A percentile compares a stretch with the other conserved stretches of the same genome.
These are phyloP conservation scores for Microtus pennsylvanicus DNA, from an alignment of 2,113 vertebrate genomes.

Conservation along the genomic window DNA sequence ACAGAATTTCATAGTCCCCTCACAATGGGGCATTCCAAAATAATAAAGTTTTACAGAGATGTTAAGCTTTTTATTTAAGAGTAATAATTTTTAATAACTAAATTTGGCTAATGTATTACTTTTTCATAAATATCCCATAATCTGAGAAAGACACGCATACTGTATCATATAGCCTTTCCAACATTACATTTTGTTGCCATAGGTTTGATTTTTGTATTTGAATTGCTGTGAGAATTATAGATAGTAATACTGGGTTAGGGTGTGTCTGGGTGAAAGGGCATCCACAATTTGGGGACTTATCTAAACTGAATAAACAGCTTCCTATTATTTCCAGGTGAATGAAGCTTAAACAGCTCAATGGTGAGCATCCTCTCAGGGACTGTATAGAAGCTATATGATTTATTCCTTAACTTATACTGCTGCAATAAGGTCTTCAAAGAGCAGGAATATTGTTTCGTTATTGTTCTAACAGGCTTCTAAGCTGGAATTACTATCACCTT, in stretches of 20 bases:
- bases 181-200: neutral
- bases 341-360: neutral
- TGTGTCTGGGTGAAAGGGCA: neutral
- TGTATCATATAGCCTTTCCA: neutral
- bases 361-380: neutral
- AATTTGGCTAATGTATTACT: neutral
- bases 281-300: neutral
- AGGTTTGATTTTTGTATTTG: neutral
- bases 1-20: neutral
- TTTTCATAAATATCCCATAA: neutral
- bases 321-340: neutral
- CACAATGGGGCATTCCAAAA: neutral
- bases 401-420: neutral
- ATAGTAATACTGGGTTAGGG: neutral
- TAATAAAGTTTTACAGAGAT: neutral
- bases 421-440: neutral
- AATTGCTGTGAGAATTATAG: neutral
- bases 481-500: neutral
- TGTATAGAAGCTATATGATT: neutral
- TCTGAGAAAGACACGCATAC: neutral
- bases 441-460: neutral
- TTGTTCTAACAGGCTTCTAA: neutral
- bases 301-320: neutral
- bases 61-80: neutral
- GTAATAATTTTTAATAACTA: neutral